These are phyloP conservation scores for Trichacis sp. DNA, from an alignment of 2,888 invertebrate genomes.

Conservation along the genomic window DNA sequence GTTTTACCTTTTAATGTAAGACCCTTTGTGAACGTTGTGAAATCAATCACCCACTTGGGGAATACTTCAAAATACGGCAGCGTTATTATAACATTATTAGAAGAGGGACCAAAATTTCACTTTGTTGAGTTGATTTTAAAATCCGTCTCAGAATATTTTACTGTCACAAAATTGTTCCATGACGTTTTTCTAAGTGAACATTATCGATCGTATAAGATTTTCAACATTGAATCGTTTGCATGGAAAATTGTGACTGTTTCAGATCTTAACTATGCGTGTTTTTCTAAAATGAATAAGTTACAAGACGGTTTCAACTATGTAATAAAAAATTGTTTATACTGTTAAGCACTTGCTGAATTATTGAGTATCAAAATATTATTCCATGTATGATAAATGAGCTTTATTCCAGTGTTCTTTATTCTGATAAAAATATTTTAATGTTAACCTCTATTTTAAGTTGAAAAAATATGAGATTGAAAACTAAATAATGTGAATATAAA, in stretches of 20 bases:
- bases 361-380: too few relatives aligned
- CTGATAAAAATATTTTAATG: too few relatives aligned
- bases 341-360: too few relatives aligned
- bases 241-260: conserved; percentile 10
- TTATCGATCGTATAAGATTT: conserved; percentile 15
- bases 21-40: too few relatives aligned
- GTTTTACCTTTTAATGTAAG: too few relatives aligned
- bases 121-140: conserved; percentile 5
- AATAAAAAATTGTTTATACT: conserved; percentile 20
- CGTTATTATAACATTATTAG: conserved; percentile 1
- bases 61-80: too few relatives aligned
- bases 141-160: neutral
- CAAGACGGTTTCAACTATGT: conserved; percentile 20
- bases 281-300: conserved; percentile 13
- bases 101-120: conserved; percentile 1
- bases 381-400: too few relatives aligned
- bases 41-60: too few relatives aligned
- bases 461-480: too few relatives aligned
- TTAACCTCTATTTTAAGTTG: too few relatives aligned
- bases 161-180: conserved; percentile 9
- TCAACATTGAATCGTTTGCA: conserved; percentile 1
- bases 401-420: too few relatives aligned
- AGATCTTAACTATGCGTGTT: neutral
- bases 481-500: too few relatives aligned
- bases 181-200: conserved; percentile 19